Percentiles rank a stretch among this genome's conserved stretches.
phyloP scores from a whole-genome alignment of 2,888 invertebrate species.

The Drosophila sordidula region DNA sequence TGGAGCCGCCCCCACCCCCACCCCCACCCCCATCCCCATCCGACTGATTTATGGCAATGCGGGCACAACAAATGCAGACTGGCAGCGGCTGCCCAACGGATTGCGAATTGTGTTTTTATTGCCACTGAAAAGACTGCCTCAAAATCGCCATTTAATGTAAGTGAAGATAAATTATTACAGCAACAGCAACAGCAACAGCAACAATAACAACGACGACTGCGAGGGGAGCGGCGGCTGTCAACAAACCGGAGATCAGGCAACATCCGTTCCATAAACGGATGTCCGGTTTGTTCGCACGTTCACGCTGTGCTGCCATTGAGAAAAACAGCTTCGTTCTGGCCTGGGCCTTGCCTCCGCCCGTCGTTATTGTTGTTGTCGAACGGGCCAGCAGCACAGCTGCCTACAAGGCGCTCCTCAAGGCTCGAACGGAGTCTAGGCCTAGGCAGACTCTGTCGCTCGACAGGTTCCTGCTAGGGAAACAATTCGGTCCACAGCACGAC shows the following conservation, averaged over 20 bases:
- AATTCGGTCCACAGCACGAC: not conserved
- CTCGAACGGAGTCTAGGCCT: conserved; percentile 1
- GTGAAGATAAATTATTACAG: conserved; percentile 70
- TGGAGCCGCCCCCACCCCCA: conserved; percentile 19
- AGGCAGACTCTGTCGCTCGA: not conserved
- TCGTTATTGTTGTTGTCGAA: too few species aligned
- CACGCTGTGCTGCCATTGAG: conserved; percentile 57
- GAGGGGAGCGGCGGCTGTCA: conserved; percentile 53
- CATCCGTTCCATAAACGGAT: conserved; percentile 75
- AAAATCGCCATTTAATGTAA: conserved; percentile 69
- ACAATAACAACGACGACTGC: conserved; percentile 15
- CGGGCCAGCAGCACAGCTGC: not conserved
- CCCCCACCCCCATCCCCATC: not conserved
- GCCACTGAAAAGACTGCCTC: conserved; percentile 40
- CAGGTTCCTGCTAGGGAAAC: too few species aligned
- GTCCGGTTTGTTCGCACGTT: conserved; percentile 77
- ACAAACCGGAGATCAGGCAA: conserved; percentile 75
- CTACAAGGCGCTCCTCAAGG: conserved; percentile 1
- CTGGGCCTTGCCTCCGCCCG: not conserved
- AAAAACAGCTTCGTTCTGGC: conserved; percentile 33
- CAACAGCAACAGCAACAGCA: conserved; percentile 21
- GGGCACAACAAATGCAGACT: conserved; percentile 49
- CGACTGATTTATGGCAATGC: conserved; percentile 65
- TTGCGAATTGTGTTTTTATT: conserved; percentile 60
- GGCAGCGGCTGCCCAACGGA: conserved; percentile 31